Conservation (phyloP, 1,140 invertebrate species). For the Drosophila paulistorum region DNA sequence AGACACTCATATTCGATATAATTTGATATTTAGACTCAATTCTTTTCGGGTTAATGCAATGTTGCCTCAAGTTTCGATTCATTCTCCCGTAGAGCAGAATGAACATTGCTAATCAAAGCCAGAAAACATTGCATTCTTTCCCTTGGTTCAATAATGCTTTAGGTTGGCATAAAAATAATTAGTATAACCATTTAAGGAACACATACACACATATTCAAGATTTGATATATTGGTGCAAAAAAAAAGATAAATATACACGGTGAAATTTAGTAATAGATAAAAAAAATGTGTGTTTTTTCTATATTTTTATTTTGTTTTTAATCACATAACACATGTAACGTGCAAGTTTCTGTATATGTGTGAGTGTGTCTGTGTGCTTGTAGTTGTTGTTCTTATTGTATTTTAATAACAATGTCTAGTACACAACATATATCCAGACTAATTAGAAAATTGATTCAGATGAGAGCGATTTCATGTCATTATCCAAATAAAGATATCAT, state of each 20-base stretch:
- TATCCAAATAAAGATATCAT: background rate
- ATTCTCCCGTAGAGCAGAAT: too few species aligned
- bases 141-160: background rate
- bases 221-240: slow-evolving; percentile 2
- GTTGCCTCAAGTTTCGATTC: too few species aligned
- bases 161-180: background rate
- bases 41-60: background rate
- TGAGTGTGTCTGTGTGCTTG: background rate
- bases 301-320: too few species aligned
- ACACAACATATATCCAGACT: background rate
- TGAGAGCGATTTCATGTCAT: background rate
- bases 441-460: too few species aligned
- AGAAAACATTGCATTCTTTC: background rate
- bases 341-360: background rate
- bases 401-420: background rate
- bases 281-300: too few species aligned
- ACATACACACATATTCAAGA: background rate
- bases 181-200: slow-evolving; percentile 1
- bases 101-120: background rate
- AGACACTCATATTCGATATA: slow-evolving; percentile 38
- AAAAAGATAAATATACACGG: background rate
- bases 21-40: background rate
- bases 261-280: slow-evolving; percentile 39
- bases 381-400: background rate
- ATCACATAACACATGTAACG: too few species aligned